These are phyloP conservation scores for Dendrocincla fuliginosa DNA, from an alignment of 2,797 vertebrate species.

Conservation along the genomic window DNA sequence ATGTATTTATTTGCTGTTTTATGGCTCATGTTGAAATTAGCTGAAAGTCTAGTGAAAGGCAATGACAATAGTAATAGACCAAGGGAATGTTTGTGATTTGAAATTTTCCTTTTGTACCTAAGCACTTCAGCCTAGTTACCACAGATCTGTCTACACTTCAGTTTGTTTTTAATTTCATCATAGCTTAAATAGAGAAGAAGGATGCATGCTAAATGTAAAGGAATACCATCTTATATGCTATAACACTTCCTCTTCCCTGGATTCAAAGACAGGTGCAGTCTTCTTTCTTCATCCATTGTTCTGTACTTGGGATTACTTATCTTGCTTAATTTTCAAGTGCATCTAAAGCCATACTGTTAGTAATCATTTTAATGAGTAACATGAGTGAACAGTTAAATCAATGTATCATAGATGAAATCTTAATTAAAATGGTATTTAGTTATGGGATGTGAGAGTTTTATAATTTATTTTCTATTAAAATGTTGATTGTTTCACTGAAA, in stretches of 20 bases:
- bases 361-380: slow-evolving; percentile 56
- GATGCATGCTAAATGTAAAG: not conserved
- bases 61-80: not conserved
- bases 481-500: not conserved
- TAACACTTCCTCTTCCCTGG: not conserved
- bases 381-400: slow-evolving; percentile 36
- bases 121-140: not conserved
- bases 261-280: not conserved
- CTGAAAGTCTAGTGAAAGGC: not conserved
- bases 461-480: slow-evolving; percentile 47
- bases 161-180: not conserved
- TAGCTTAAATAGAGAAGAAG: not conserved
- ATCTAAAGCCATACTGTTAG: not conserved
- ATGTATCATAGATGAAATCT: slow-evolving; percentile 29
- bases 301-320: not conserved
- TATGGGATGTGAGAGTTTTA: slow-evolving; percentile 16
- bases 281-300: not conserved
- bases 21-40: not conserved
- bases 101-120: not conserved
- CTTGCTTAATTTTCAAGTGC: slow-evolving; percentile 18
- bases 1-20: not conserved
- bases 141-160: not conserved
- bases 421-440: slow-evolving; percentile 49
- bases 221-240: not conserved
- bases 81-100: not conserved